phyloP scores from a whole-genome alignment of 2,113 vertebrate species.

The Morone chrysops region DNA sequence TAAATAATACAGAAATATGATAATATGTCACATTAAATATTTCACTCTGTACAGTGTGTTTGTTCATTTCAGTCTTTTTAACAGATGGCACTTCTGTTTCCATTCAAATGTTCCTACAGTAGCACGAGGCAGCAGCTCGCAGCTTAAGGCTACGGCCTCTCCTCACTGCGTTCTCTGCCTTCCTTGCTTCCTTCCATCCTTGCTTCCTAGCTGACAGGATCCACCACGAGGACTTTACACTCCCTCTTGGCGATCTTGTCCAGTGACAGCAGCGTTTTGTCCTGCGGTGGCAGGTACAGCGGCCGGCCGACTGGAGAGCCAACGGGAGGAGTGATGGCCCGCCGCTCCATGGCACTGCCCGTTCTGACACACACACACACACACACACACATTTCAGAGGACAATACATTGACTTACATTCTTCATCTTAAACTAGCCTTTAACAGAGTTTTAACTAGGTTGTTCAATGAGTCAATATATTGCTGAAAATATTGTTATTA shows the following conservation, averaged over 20 bases:
- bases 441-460: no score
- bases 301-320: conserved; percentile 92
- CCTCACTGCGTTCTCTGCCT: neutral
- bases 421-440: no score
- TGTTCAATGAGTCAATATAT: no score
- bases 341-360: conserved; percentile 94
- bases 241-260: conserved; percentile 97
- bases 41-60: neutral
- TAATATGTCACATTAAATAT: conserved; percentile 10
- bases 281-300: conserved; percentile 90
- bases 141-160: neutral
- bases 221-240: conserved; percentile 94
- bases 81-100: neutral
- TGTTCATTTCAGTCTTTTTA: neutral
- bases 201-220: conserved; percentile 79
- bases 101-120: no score
- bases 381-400: conserved; percentile 46
- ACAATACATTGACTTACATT: no score
- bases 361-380: conserved; percentile 82
- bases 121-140: neutral
- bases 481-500: no score
- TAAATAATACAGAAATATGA: conserved; percentile 34
- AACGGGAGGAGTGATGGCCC: conserved; percentile 93
- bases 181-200: neutral
- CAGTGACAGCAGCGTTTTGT: conserved; percentile 89